phyloP scores from a whole-genome alignment of 2,888 invertebrate genomes.

The Erebia epiphron region DNA sequence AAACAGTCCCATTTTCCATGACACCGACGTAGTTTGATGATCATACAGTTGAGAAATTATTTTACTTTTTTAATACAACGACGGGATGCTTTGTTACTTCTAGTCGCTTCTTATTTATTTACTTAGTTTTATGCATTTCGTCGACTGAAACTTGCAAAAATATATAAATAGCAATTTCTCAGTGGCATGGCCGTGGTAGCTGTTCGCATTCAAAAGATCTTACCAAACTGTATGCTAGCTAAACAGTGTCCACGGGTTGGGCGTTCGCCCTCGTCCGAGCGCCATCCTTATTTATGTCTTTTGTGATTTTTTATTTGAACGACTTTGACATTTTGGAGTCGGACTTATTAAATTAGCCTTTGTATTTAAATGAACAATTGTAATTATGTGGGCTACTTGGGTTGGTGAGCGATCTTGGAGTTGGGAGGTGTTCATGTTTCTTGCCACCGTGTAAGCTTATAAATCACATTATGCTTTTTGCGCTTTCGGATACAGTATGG shows the following conservation, averaged over 20 bases:
- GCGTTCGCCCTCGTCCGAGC: slow-evolving; percentile 63
- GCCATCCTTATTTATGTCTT: slow-evolving; percentile 74
- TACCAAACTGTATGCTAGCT: background rate
- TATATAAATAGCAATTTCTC: too few relatives aligned
- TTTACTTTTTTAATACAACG: background rate
- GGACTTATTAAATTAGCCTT: slow-evolving; percentile 83
- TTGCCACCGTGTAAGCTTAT: slow-evolving; percentile 12
- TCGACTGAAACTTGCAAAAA: too few relatives aligned
- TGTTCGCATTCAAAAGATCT: background rate
- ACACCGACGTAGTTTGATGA: slow-evolving; percentile 48
- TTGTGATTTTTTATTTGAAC: slow-evolving; percentile 68
- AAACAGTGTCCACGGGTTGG: slow-evolving; percentile 70
- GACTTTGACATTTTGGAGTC: slow-evolving; percentile 77
- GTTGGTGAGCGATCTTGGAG: slow-evolving; percentile 33
- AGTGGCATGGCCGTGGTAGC: background rate
- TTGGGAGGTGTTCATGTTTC: slow-evolving; percentile 31
- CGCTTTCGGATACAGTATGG: slow-evolving; percentile 2
- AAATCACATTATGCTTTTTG: slow-evolving; percentile 19
- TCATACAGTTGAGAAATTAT: background rate
- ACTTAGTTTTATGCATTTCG: background rate
- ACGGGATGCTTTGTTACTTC: background rate
- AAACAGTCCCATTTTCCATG: slow-evolving; percentile 77
- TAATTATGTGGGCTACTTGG: slow-evolving; percentile 61
- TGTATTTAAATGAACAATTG: slow-evolving; percentile 81
- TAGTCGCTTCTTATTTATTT: background rate